Evolutionary conservation across 2,797 vertebrate species (phyloP), one percentile per base, ranked within the genome.

Genomic region (Parambassis ranga): DNA sequence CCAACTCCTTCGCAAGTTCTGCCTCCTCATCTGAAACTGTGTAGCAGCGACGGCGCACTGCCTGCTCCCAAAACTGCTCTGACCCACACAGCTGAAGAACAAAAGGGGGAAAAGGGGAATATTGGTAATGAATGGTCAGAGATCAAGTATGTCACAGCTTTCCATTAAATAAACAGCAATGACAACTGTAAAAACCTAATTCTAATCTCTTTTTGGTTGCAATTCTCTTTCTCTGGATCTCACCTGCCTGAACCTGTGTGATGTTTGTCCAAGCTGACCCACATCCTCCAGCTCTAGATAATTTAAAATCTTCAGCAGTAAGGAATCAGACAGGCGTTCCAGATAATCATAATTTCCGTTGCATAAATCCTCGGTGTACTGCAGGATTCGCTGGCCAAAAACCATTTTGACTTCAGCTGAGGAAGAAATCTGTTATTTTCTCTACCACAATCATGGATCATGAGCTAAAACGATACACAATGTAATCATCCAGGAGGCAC

Each of bases 201-300:
- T 3, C 16, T n/a, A n/a, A n/a, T n/a, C n/a, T n/a, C n/a, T n/a
- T 11, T 43, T 43, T 43, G 23, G 0, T n/a, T 10, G 5, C 9
- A 43, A 18, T 19, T 57, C 23, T 57, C 11, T 56, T 37, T 55
- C 19, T 65, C 8, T 20, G 20, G 20, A 50, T 52, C 86, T 89
- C 88, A 94, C 91, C 92, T 87, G 84, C 74, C 82, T 81, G 74
- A 94, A 93, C 75, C 62, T 91, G 42, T 0, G 71, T 42, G 94
- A 96, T 4, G 93, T 94, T 72, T 82, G 85, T 72, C 88, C 91
- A 42, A 96, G 90, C 15, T 86, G 91, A 63, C 87, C 78, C 65
- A 94, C 85, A 41, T 95, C 94, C 80, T 96, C 92, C 16, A 95
- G 90, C 44, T 94, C 91, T 66, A 96, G 91, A 66, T 91, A 88